Conservation (phyloP, 2,113 vertebrate species). For the Brienomyrus brachyistius region DNA sequence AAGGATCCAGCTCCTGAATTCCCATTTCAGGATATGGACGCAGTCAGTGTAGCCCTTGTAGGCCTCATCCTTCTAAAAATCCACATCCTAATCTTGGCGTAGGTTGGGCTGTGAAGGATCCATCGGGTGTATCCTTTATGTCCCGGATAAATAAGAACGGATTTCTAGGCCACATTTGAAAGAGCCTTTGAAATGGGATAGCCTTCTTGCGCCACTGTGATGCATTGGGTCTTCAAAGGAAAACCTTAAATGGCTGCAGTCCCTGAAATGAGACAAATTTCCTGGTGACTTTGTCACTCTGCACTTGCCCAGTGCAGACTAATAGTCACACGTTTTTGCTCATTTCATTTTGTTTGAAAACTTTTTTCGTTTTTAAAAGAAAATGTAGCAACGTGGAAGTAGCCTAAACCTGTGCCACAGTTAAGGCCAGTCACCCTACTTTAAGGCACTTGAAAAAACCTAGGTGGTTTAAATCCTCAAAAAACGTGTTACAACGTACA, state of each 20-base stretch:
- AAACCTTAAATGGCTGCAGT: not conserved
- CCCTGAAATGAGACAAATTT: not conserved
- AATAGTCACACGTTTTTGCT: not conserved
- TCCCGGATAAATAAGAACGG: not conserved
- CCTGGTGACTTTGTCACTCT: not conserved
- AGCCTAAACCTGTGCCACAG: not conserved
- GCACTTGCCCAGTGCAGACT: not conserved
- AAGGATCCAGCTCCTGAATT: not conserved
- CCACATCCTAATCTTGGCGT: not conserved
- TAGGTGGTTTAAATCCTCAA: not conserved
- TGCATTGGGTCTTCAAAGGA: not conserved
- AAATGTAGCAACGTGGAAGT: not conserved
- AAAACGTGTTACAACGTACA: not conserved
- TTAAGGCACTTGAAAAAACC: not conserved
- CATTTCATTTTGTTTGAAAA: too few relatives aligned
- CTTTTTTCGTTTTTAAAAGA: not conserved
- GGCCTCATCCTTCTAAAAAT: too few relatives aligned
- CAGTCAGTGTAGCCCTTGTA: not conserved
- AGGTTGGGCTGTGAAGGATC: not conserved
- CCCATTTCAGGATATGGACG: not conserved
- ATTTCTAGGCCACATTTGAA: not conserved
- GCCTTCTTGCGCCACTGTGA: not conserved
- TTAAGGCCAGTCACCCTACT: not conserved
- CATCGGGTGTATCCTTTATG: not conserved
- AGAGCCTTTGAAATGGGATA: not conserved